Percentiles rank a stretch among this genome's conserved stretches.
Evolutionary conservation across 2,113 vertebrate genomes (phyloP).

Genomic region (Muntiacus muntjak): DNA sequence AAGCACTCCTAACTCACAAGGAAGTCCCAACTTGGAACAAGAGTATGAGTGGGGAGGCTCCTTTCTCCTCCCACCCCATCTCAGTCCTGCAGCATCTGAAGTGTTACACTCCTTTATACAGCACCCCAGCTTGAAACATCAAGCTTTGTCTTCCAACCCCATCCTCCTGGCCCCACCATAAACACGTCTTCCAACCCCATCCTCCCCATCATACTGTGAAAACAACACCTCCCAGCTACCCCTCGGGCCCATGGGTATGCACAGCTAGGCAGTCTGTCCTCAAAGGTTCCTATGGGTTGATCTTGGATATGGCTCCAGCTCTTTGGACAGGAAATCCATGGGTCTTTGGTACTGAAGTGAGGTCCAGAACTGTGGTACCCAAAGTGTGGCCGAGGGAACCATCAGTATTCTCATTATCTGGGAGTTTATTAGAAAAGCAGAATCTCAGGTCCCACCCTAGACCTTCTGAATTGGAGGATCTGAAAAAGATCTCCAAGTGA

Average conservation of each 20-base stretch:
- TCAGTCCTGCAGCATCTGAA: not conserved
- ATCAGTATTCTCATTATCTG: not conserved
- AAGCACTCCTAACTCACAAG: not conserved
- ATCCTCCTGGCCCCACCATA: not conserved
- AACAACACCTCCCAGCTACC: not conserved
- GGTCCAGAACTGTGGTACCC: not conserved
- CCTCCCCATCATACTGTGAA: not conserved
- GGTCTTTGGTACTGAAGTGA: not conserved
- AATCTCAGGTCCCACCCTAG: not conserved
- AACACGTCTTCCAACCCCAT: not conserved
- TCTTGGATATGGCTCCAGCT: not conserved
- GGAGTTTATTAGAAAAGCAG: not conserved
- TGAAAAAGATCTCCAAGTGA: not conserved
- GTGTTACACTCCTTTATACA: not conserved
- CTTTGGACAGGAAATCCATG: not conserved
- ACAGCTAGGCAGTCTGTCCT: not conserved
- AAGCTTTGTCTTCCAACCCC: not conserved
- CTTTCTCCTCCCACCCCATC: not conserved
- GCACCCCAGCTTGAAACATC: not conserved
- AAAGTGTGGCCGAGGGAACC: not conserved
- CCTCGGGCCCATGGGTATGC: fast-evolving
- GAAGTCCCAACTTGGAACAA: not conserved
- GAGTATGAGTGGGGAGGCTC: not conserved
- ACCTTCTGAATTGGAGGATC: not conserved
- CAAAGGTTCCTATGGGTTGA: not conserved